These are phyloP conservation scores for Drosophila melanica DNA, from an alignment of 1,140 invertebrate species.

Conservation along the genomic window DNA sequence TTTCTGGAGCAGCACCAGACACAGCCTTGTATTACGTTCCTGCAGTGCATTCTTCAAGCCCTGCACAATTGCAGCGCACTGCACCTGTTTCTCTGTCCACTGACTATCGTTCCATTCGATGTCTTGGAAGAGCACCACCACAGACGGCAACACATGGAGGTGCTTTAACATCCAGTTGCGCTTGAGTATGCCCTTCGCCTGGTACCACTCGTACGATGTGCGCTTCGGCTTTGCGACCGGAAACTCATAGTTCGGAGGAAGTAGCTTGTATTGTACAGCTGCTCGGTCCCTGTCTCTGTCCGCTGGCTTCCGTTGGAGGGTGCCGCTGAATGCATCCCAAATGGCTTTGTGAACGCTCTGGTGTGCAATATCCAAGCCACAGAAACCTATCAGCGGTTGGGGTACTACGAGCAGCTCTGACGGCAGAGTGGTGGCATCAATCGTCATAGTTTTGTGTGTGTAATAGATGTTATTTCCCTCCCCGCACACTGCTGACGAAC, in stretches of 20 bases:
- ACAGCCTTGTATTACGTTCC: conserved; percentile 93
- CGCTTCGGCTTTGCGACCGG: conserved; percentile 95
- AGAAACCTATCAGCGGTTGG: conserved; percentile 92
- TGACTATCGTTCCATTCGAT: conserved; percentile 97
- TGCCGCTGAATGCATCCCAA: conserved; percentile 96
- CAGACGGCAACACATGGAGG: conserved; percentile 93
- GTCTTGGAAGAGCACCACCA: conserved; percentile 97
- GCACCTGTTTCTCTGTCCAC: conserved; percentile 97
- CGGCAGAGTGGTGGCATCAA: conserved; percentile 88
- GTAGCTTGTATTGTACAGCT: conserved; percentile 93
- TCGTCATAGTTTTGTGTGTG: conserved; percentile 61
- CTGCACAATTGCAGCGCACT: conserved; percentile 95
- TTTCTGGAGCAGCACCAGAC: conserved; percentile 95
- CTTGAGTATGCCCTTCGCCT: conserved; percentile 98
- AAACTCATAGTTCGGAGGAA: conserved; percentile 92
- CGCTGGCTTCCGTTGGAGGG: conserved; percentile 81
- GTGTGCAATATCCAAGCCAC: conserved; percentile 92
- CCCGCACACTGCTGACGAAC: conserved; percentile 17
- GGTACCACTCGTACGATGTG: conserved; percentile 97
- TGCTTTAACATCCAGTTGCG: conserved; percentile 98
- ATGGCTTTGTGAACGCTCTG: conserved; percentile 95
- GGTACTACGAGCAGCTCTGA: conserved; percentile 91
- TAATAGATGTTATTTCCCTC: conserved; percentile 7
- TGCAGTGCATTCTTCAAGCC: conserved; percentile 87
- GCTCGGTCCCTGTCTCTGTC: conserved; percentile 88